Conservation (phyloP, 2,888 invertebrate genomes). For the Vesta saturnalis region DNA sequence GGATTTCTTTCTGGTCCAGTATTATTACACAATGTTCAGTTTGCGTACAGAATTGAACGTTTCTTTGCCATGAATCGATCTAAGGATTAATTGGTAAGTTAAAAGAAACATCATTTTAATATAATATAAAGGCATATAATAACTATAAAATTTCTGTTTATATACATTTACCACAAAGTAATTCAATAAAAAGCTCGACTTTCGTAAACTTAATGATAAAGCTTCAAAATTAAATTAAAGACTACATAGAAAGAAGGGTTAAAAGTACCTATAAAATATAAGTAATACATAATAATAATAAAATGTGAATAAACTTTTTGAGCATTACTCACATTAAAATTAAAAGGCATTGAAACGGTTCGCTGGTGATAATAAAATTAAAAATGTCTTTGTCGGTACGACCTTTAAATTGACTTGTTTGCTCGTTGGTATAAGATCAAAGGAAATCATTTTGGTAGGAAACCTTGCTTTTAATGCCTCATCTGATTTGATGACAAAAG, state of each 20-base stretch:
- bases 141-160: too few relatives aligned
- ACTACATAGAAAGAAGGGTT: slow-evolving; percentile 8
- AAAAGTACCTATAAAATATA: slow-evolving; percentile 6
- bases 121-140: too few relatives aligned
- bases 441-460: slow-evolving; percentile 28
- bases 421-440: slow-evolving; percentile 32
- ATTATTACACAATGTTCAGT: too few relatives aligned
- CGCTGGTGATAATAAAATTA: slow-evolving; percentile 41
- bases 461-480: slow-evolving; percentile 26
- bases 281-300: slow-evolving; percentile 23
- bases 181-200: slow-evolving; percentile 16
- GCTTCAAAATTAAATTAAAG: slow-evolving; percentile 14
- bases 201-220: slow-evolving; percentile 16
- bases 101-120: too few relatives aligned
- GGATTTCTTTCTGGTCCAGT: too few relatives aligned
- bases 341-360: slow-evolving; percentile 35
- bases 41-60: too few relatives aligned
- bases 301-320: slow-evolving; percentile 36
- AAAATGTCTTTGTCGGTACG: slow-evolving; percentile 45
- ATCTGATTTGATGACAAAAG: slow-evolving; percentile 24
- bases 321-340: slow-evolving; percentile 37
- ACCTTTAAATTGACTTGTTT: slow-evolving; percentile 36
- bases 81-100: too few relatives aligned
- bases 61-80: too few relatives aligned
- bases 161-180: slow-evolving; percentile 4